These are phyloP conservation scores for Seladonia tumulorum DNA, from an alignment of 2,888 invertebrate species.

Conservation along the genomic window DNA sequence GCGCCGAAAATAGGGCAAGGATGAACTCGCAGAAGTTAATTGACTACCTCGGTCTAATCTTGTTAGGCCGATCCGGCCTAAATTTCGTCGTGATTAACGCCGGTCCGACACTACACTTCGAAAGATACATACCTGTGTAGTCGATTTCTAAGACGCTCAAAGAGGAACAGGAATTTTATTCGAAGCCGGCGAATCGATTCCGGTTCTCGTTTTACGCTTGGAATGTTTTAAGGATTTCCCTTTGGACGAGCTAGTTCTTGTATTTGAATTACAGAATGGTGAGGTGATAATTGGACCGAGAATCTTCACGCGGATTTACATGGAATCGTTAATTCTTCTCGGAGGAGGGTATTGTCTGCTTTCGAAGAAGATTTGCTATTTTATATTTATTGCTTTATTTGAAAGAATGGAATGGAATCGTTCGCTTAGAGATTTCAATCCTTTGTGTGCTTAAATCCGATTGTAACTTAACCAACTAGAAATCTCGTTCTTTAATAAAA, in stretches of 20 bases:
- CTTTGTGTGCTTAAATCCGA: not conserved
- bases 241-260: not conserved
- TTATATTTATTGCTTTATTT: too few species aligned
- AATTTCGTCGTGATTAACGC: constrained; percentile 67
- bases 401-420: not conserved
- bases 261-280: constrained; percentile 1
- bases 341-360: not conserved
- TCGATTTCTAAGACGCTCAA: not conserved
- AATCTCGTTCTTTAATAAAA: too few species aligned
- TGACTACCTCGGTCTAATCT: constrained; percentile 70
- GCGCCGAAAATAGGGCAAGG: constrained; percentile 67
- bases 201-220: not conserved
- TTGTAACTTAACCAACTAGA: not conserved
- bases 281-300: not conserved
- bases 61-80: constrained; percentile 69
- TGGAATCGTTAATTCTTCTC: not conserved
- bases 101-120: not conserved
- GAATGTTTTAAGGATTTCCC: not conserved
- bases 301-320: not conserved
- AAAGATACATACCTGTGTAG: not conserved
- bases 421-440: not conserved
- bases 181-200: not conserved
- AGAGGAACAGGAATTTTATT: not conserved
- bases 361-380: too few species aligned
- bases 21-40: constrained; percentile 46